A percentile compares a stretch with the other conserved stretches of the same genome.
Evolutionary conservation across 2,797 vertebrate genomes (phyloP).

Genomic region (Parauchenoglanis punctatus): DNA sequence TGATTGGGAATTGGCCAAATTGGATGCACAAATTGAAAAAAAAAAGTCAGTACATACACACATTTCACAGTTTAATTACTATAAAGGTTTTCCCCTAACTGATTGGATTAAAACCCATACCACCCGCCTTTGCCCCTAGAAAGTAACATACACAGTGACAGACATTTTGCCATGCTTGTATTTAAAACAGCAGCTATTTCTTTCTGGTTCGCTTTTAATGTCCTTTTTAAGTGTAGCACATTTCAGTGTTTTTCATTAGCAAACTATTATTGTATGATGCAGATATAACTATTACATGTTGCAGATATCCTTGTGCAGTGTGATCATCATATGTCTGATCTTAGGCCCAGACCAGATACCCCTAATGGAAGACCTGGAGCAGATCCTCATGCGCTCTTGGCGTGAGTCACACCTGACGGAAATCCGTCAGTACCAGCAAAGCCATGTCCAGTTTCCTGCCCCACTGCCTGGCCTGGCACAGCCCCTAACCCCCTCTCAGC

Average conservation of each 20-base stretch:
- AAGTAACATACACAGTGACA: neutral
- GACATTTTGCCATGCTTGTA: neutral
- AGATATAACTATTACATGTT: neutral
- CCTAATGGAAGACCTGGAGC: slow-evolving; percentile 94
- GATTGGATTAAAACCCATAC: neutral
- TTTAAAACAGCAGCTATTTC: neutral
- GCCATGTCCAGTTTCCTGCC: slow-evolving; percentile 71
- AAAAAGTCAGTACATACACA: neutral
- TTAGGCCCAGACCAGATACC: slow-evolving; percentile 93
- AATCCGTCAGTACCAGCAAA: slow-evolving; percentile 90
- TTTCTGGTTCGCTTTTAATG: neutral
- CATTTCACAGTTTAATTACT: neutral
- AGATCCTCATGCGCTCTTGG: slow-evolving; percentile 97
- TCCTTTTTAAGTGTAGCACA: neutral
- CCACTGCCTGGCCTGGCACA: slow-evolving; percentile 71
- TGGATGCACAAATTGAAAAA: neutral
- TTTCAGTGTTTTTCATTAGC: neutral
- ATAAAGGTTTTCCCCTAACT: neutral
- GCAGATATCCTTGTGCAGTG: neutral
- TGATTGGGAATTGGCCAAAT: neutral
- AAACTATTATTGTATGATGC: neutral
- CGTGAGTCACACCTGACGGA: slow-evolving; percentile 91
- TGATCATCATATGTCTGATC: slow-evolving; percentile 11
- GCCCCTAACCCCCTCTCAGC: slow-evolving; percentile 86
- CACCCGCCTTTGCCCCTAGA: neutral